phyloP scores from a whole-genome alignment of 2,888 invertebrate species.

The Lasioglossum malachurum region DNA sequence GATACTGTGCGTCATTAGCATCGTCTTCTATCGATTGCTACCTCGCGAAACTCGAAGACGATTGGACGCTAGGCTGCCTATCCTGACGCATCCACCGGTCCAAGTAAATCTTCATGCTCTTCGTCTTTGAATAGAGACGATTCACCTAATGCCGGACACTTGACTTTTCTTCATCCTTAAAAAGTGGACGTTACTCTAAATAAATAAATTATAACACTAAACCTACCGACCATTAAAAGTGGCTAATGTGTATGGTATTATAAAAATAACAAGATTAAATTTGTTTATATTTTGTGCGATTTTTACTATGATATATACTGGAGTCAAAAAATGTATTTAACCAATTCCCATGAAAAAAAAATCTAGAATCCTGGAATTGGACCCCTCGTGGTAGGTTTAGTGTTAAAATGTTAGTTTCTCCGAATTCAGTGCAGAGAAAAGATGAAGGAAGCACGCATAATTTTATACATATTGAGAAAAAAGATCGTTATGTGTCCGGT shows the following conservation, averaged over 20 bases:
- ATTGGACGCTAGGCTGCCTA: slow-evolving; percentile 40
- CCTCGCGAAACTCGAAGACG: slow-evolving; percentile 54
- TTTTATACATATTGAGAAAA: not conserved
- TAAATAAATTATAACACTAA: too few relatives aligned
- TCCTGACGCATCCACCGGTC: slow-evolving; percentile 20
- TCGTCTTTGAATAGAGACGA: not conserved
- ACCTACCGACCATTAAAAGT: too few relatives aligned
- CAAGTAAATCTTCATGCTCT: slow-evolving; percentile 57
- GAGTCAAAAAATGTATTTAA: too few relatives aligned
- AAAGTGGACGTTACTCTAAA: not conserved
- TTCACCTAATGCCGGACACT: not conserved
- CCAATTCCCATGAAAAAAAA: too few relatives aligned
- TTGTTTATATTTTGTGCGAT: too few relatives aligned
- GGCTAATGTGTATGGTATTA: too few relatives aligned
- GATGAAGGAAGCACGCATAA: not conserved
- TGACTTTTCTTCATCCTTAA: not conserved
- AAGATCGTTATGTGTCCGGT: not conserved
- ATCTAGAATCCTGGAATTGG: too few relatives aligned
- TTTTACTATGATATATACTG: too few relatives aligned
- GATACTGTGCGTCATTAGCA: slow-evolving; percentile 26
- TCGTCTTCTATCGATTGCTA: slow-evolving; percentile 47
- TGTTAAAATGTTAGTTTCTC: not conserved
- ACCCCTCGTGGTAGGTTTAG: too few relatives aligned
- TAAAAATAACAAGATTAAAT: too few relatives aligned
- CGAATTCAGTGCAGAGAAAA: not conserved